Base-by-base conservation (phyloP, 1,140 invertebrate genomes). In the Drosophila lacteicornis region DNA sequence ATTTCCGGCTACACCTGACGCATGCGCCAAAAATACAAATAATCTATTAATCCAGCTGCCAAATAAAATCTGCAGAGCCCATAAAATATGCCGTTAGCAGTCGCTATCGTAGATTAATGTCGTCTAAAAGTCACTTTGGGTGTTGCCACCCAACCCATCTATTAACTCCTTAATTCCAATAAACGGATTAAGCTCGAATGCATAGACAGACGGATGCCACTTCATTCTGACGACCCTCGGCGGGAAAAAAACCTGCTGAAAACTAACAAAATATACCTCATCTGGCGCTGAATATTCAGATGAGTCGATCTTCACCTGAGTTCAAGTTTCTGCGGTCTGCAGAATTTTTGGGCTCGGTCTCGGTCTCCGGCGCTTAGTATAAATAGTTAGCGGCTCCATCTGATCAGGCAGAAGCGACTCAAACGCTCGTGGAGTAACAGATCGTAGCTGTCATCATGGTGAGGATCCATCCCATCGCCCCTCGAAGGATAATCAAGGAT, bases 401-500 rank as follows among this genome's bases (percentile, higher is more conserved):
- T 13, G 13, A 56, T 46, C 49, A 63, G 66, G 45, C 84, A 87
- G 84, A 87, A 87, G 80, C 80, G 30, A 78, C 61, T 75, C 65
- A 65, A 53, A n/a, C 66, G 61, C 76, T 83, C 71, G 75, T 75
- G 79, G 66, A 81, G 65, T 71, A 81, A 66, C 67, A 70, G 63
- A 70, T 70, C 63, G 62, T 45, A 70, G 67, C 62, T 70, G 75
- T 40, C 70, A 68, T 75, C 60, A 87, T 87, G 83, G 84, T 87
- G 61, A 87, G 84, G 13, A 40, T 30, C 15, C 11, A 7, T 13
- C 27, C 27, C 11, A 11, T 1, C 33, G 6, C 11, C 13, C 30
- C 22, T 15, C 22, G 17, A 4, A 46, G 13, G 7, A 63, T 45
- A 38, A 63, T 50, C 49, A 79, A 56, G 59, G 61, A 51, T 75